A percentile compares a stretch with the other conserved stretches of the same genome.
These are phyloP conservation scores for Aulostomus chinensis DNA, from an alignment of 2,797 vertebrate genomes.

Conservation along the genomic window DNA sequence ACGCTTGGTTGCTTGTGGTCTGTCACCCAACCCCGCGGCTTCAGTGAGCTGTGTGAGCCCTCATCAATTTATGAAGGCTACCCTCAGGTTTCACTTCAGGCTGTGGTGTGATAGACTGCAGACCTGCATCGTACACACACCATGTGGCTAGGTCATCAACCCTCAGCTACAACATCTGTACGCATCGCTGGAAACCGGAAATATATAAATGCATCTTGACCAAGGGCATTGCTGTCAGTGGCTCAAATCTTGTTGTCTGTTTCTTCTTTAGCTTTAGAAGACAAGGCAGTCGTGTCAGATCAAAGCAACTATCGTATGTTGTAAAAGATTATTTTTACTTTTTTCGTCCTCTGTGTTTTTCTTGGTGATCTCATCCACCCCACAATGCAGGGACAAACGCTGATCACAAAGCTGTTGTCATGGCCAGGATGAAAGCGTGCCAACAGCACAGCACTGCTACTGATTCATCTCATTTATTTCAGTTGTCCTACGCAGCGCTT, in stretches of 20 bases:
- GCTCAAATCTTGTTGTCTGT: constrained; percentile 32
- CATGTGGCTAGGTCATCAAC: constrained; percentile 51
- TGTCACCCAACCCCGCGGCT: constrained; percentile 29
- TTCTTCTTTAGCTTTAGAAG: constrained; percentile 3
- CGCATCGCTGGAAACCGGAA: constrained; percentile 36
- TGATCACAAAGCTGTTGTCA: constrained; percentile 40
- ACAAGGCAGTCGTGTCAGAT: constrained; percentile 14
- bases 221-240: constrained; percentile 38
- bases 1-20: too few relatives aligned
- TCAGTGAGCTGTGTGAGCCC: constrained; percentile 29
- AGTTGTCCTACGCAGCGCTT: constrained; percentile 54
- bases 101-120: constrained; percentile 38
- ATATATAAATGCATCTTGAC: constrained; percentile 33
- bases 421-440: constrained; percentile 32
- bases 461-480: constrained; percentile 62
- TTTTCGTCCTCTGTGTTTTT: too few relatives aligned
- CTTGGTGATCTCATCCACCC: constrained; percentile 34
- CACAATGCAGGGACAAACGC: constrained; percentile 37
- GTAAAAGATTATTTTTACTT: too few relatives aligned
- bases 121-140: constrained; percentile 9
- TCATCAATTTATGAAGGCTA: constrained; percentile 39
- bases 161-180: constrained; percentile 56
- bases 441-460: constrained; percentile 44
- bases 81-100: constrained; percentile 49
- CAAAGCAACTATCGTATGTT: constrained; percentile 20